These are phyloP conservation scores for Nycticebus coucang DNA, from an alignment of 2,113 vertebrate species.

Conservation along the genomic window DNA sequence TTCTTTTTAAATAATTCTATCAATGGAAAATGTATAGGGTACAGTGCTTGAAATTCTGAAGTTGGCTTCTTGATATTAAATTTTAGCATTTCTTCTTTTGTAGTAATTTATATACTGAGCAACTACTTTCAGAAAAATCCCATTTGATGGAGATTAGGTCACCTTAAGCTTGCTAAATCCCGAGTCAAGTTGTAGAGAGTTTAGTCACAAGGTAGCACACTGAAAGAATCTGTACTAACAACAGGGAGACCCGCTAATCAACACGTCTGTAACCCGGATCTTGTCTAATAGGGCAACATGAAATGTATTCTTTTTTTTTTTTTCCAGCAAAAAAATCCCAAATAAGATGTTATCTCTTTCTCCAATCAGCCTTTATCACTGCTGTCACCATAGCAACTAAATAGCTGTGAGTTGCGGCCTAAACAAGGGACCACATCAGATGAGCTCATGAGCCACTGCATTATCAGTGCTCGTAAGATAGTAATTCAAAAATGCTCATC, in stretches of 20 bases:
- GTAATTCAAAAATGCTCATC: conserved; percentile 76
- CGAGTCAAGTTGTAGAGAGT: conserved; percentile 75
- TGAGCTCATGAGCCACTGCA: conserved; percentile 62
- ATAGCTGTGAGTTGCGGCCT: conserved; percentile 61
- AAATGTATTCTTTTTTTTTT: conserved; percentile 48
- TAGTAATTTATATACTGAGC: conserved; percentile 83
- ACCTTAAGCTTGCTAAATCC: conserved; percentile 85
- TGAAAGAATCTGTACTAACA: conserved; percentile 58
- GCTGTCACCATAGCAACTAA: conserved; percentile 72
- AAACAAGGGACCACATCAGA: conserved; percentile 71
- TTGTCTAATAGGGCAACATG: conserved; percentile 64
- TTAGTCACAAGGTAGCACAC: conserved; percentile 77
- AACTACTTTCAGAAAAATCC: conserved; percentile 83
- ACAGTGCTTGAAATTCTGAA: conserved; percentile 85
- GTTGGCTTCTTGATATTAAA: conserved; percentile 84
- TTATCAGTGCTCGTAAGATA: conserved; percentile 74
- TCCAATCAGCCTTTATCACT: conserved; percentile 72
- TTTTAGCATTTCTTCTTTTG: conserved; percentile 81
- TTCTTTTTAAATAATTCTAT: conserved; percentile 86
- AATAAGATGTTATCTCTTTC: conserved; percentile 74
- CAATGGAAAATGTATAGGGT: conserved; percentile 83
- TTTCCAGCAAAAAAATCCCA: conserved; percentile 46
- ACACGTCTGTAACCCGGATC: conserved; percentile 65
- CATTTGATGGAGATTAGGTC: conserved; percentile 84
- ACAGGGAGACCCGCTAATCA: conserved; percentile 74